Evolutionary conservation across 1,140 invertebrate genomes (phyloP), one percentile per base, ranked within the genome.

Genomic region (Pseudomyrmex flavicornis): DNA sequence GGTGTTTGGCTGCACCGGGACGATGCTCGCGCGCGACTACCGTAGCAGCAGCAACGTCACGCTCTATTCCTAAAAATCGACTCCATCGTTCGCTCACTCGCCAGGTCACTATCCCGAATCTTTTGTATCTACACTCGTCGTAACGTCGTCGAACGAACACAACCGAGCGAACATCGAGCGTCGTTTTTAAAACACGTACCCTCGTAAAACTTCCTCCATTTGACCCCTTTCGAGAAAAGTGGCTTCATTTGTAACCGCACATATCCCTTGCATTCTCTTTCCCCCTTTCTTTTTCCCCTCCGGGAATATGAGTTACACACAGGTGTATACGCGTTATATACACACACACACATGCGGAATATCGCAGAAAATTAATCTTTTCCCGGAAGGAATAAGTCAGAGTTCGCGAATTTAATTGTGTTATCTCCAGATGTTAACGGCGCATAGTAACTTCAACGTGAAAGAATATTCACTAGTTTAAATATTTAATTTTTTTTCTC

Each of bases 41-140:
- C 63, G 35, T 66, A 20, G 17, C 48, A 82, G 76, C 63, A 61
- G 48, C 44, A 82, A 77, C 50, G 59, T 83, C 66, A 83, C 52
- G 66, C 59, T 83, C 85, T 69, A 77, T 87, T 87, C 59, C 85
- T 76, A 56, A 86, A 87, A 86, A 35, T 85, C 84, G 68, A 75
- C 85, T 87, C 79, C 61, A 52, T 82, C 48, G 70, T 75, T 63
- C 52, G 58, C 26, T 15, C 79, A 74, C 76, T 80, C 54, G 13
- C 61, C 54, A 46, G 50, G 35, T 75, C 68, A 52, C 59, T 52
- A 62, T 74, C 35, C 17, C 70, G 79, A 73, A 75, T 62, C 59
- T 54, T 72, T 73, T 58, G 26, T 46, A 62, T 63, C 69, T 63
- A 62, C 22, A 22, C 22, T n/a, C 56, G 22, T 22, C 26, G 59